Evolutionary conservation across 2,888 invertebrate genomes (phyloP), one percentile per base, ranked within the genome.

Genomic region (Morinoia aosen): DNA sequence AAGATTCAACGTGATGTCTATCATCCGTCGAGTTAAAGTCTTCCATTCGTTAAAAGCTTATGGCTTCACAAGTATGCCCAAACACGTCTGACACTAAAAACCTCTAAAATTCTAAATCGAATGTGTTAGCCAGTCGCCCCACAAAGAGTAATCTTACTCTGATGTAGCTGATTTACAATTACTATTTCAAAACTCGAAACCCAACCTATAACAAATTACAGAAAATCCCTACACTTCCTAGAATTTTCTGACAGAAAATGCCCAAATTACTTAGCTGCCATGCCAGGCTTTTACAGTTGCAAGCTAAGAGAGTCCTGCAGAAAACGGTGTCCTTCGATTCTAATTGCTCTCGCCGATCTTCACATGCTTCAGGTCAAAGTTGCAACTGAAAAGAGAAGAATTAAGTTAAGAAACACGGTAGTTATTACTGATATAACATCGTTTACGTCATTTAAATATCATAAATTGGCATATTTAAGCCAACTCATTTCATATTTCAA

Each of bases 351-450:
- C 57, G 11, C 57, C n/a, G 93, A 93, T 93, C 57, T 93, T 93
- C 57, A 93, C 93, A 19, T 33, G 93, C 57, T 93, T 93, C 58
- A 93, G 58, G 93, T 93, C 93, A 93, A 93, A 93, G 93, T 93
- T 93, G 93, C 93, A 93, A 57, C 93, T 93, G 93, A 12, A 57
- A 57, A 39, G 33, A 57, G 25, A 93, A 57, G 57, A 40, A 48
- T 90, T 1, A 40, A 39, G 76, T 76, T 33, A 76, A 33, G 76
- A 16, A 76, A 76, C 7, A 76, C 0, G 2, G 25, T 2, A 76
- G 33, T 76, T 33, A 33, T 76, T 3, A 76, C 76, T 76, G 8
- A 76, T 16, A 0, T 0, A 33, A 25, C 61, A 61, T 76, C 25
- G 76, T 25, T 5, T 33, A 12, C 2, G 33, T 3, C 8, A 76